Evolutionary conservation across 2,888 invertebrate species (phyloP).

Genomic region (Lacanobia wlatinum): DNA sequence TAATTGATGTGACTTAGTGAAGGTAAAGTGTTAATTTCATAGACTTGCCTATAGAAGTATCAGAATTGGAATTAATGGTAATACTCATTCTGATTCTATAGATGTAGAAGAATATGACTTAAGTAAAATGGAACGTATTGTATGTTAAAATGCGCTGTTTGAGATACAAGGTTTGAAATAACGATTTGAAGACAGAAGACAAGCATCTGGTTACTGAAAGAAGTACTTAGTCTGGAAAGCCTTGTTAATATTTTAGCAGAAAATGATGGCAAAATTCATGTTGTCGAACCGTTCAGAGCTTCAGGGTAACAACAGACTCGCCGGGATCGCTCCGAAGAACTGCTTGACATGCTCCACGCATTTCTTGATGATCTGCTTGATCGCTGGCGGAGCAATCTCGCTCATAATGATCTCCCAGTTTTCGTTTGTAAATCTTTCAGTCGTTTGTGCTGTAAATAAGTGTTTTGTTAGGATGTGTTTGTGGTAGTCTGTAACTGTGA

Average conservation of each 20-base stretch:
- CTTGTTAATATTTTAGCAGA: constrained; percentile 19
- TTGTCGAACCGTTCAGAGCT: constrained; percentile 78
- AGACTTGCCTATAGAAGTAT: not conserved
- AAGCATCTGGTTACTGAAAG: not conserved
- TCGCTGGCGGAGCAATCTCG: constrained; percentile 86
- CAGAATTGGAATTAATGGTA: too few species aligned
- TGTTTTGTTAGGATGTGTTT: constrained; percentile 52
- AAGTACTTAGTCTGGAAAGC: not conserved
- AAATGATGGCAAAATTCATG: constrained; percentile 15
- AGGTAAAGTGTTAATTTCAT: not conserved
- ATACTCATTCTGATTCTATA: not conserved
- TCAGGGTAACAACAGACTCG: constrained; percentile 69
- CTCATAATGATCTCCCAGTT: constrained; percentile 87
- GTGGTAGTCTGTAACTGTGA: constrained; percentile 24
- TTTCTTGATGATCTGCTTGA: constrained; percentile 82
- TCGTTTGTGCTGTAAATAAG: constrained; percentile 84
- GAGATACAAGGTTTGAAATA: not conserved
- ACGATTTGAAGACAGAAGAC: not conserved
- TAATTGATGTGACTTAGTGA: not conserved
- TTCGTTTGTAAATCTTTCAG: constrained; percentile 85
- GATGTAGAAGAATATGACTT: not conserved
- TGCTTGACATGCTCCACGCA: constrained; percentile 82
- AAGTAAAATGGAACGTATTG: too few species aligned
- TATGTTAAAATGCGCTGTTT: not conserved
- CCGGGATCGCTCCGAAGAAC: constrained; percentile 80